phyloP scores from a whole-genome alignment of 2,797 vertebrate species.

The Periophthalmus magnuspinnatus region DNA sequence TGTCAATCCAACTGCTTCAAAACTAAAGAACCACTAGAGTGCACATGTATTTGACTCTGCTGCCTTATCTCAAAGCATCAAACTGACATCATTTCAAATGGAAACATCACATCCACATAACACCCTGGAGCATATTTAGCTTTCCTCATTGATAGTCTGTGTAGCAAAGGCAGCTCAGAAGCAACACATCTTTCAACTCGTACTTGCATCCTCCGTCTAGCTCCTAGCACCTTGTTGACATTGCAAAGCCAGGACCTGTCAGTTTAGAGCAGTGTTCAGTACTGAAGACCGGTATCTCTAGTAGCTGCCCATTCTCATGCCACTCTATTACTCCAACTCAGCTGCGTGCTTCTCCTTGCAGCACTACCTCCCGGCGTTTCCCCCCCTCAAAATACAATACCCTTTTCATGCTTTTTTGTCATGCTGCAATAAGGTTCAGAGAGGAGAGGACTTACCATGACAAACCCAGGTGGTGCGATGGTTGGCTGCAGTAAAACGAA shows the following conservation, averaged over 20 bases:
- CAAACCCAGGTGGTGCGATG: slow-evolving; percentile 59
- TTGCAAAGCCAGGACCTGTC: slow-evolving; percentile 40
- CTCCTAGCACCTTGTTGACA: slow-evolving; percentile 42
- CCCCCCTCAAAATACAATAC: slow-evolving; percentile 32
- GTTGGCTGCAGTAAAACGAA: slow-evolving; percentile 55
- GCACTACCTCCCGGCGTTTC: slow-evolving; percentile 43
- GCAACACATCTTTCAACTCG: slow-evolving; percentile 36
- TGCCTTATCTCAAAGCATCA: slow-evolving; percentile 33
- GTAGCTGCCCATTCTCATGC: slow-evolving; percentile 56
- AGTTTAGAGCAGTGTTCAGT: slow-evolving; percentile 54
- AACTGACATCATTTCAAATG: slow-evolving; percentile 43
- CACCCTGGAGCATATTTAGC: slow-evolving; percentile 38
- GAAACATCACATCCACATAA: slow-evolving; percentile 31
- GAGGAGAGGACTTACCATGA: slow-evolving; percentile 57
- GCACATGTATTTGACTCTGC: background rate
- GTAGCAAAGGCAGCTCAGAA: slow-evolving; percentile 16
- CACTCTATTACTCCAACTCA: slow-evolving; percentile 58
- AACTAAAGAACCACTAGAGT: slow-evolving; percentile 22
- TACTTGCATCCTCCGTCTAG: slow-evolving; percentile 23
- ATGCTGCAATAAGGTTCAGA: slow-evolving; percentile 45
- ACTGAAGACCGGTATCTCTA: slow-evolving; percentile 57
- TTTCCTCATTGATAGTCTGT: slow-evolving; percentile 18
- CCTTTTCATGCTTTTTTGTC: slow-evolving; percentile 63
- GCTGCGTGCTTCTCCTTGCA: slow-evolving; percentile 57
- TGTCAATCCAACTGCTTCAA: slow-evolving; percentile 20